Evolutionary conservation across 2,888 invertebrate species (phyloP).

Genomic region (Isoperla grammatica): DNA sequence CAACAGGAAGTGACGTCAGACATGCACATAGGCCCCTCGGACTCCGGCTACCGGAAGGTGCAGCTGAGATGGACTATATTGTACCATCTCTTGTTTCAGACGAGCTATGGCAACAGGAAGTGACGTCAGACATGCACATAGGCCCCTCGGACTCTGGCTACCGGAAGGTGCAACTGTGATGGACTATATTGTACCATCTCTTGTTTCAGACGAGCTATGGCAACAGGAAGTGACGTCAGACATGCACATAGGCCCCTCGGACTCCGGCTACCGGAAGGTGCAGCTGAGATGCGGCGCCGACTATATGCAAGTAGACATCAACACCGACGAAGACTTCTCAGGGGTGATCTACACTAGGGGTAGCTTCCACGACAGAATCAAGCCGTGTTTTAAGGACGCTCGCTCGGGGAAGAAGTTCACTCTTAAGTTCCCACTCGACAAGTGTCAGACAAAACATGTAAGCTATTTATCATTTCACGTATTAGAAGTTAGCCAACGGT

Average conservation of each 20-base stretch:
- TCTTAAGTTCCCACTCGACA: slow-evolving; percentile 51
- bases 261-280: slow-evolving; percentile 52
- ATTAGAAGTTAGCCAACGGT: too few species aligned
- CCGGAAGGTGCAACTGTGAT: too few species aligned
- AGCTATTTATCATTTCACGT: too few species aligned
- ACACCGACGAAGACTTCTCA: slow-evolving; percentile 52
- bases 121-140: too few species aligned
- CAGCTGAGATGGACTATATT: too few species aligned
- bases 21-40: too few species aligned
- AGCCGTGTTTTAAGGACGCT: slow-evolving; percentile 52
- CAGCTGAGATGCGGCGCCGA: slow-evolving; percentile 53
- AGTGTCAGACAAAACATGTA: slow-evolving; percentile 52
- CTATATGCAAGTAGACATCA: slow-evolving; percentile 47
- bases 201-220: slow-evolving; percentile 43
- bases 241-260: slow-evolving; percentile 52
- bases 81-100: too few species aligned
- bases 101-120: too few species aligned
- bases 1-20: too few species aligned
- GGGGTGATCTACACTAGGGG: slow-evolving; percentile 60
- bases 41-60: too few species aligned
- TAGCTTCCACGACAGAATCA: slow-evolving; percentile 52
- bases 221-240: slow-evolving; percentile 51
- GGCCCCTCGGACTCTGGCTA: too few species aligned
- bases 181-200: background rate
- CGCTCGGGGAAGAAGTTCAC: slow-evolving; percentile 42